These are phyloP conservation scores for Lithophane semibrunnea DNA, from an alignment of 2,888 invertebrate species.

Conservation along the genomic window DNA sequence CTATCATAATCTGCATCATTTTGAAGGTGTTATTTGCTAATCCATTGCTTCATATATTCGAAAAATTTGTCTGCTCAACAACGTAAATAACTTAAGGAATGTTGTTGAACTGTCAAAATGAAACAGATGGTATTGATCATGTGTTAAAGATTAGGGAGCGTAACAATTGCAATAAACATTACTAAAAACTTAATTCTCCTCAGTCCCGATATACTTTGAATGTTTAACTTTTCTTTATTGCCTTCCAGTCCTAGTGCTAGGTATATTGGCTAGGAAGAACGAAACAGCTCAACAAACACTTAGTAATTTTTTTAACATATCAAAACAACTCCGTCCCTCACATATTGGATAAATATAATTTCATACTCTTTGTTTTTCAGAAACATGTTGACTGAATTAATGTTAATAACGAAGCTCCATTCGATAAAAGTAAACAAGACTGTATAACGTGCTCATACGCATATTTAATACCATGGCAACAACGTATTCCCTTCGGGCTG, in stretches of 20 bases:
- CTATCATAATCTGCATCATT: too few species aligned
- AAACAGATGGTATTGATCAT: too few species aligned
- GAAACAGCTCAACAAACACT: background rate
- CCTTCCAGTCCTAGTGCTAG: background rate
- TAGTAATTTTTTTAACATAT: background rate
- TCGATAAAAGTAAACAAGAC: slow-evolving; percentile 14
- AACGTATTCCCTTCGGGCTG: slow-evolving; percentile 28
- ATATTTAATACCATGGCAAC: slow-evolving; percentile 25
- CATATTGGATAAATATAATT: background rate
- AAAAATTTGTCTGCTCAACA: too few species aligned
- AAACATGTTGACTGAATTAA: slow-evolving; percentile 8
- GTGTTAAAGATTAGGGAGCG: too few species aligned
- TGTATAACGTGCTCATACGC: slow-evolving; percentile 4
- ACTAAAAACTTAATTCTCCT: background rate
- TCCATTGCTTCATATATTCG: too few species aligned
- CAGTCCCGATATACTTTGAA: background rate
- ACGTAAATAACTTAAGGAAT: too few species aligned
- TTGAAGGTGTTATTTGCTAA: too few species aligned
- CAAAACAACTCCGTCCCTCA: background rate
- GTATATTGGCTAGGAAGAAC: background rate
- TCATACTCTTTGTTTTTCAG: background rate
- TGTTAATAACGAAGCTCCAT: slow-evolving; percentile 4
- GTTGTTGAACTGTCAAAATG: too few species aligned
- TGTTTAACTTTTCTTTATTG: background rate
- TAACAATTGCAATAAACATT: background rate